phyloP scores from a whole-genome alignment of 2,113 vertebrate species.

The Cromileptes altivelis region DNA sequence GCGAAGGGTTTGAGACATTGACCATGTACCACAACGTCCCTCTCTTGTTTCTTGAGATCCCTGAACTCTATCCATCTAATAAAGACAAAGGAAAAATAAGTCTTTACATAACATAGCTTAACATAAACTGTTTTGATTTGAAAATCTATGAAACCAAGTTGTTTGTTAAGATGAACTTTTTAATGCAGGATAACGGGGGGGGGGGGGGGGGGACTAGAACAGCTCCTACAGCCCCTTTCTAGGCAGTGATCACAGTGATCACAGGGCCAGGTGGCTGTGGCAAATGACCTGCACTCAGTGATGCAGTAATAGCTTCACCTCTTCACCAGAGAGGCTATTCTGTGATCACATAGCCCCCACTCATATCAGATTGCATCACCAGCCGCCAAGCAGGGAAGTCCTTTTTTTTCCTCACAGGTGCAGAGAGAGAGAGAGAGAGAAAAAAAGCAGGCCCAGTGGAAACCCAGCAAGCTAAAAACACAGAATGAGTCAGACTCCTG shows the following conservation, averaged over 20 bases:
- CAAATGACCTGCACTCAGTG: slow-evolving; percentile 71
- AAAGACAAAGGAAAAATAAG: no score
- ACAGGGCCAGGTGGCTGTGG: slow-evolving; percentile 68
- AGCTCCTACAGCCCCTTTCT: slow-evolving; percentile 30
- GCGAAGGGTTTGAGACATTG: background rate
- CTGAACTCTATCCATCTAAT: background rate
- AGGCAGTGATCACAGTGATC: slow-evolving; percentile 50
- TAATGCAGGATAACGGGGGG: slow-evolving; percentile 6
- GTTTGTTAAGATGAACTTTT: background rate
- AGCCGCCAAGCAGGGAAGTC: slow-evolving; percentile 65
- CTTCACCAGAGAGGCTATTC: slow-evolving; percentile 72
- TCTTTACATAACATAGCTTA: background rate
- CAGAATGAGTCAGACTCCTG: slow-evolving; percentile 60
- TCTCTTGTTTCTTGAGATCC: background rate
- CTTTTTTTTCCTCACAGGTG: slow-evolving; percentile 54
- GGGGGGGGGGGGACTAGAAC: background rate
- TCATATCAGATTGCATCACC: slow-evolving; percentile 75
- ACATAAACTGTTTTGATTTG: background rate
- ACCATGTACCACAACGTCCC: background rate
- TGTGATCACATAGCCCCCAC: slow-evolving; percentile 67
- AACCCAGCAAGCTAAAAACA: slow-evolving; percentile 59
- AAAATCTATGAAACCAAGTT: background rate
- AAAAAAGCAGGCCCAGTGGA: slow-evolving; percentile 33
- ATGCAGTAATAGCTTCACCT: slow-evolving; percentile 72
- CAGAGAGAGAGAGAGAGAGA: background rate